These are phyloP conservation scores for Nothocercus julius DNA, from an alignment of 2,113 vertebrate species.

Conservation along the genomic window DNA sequence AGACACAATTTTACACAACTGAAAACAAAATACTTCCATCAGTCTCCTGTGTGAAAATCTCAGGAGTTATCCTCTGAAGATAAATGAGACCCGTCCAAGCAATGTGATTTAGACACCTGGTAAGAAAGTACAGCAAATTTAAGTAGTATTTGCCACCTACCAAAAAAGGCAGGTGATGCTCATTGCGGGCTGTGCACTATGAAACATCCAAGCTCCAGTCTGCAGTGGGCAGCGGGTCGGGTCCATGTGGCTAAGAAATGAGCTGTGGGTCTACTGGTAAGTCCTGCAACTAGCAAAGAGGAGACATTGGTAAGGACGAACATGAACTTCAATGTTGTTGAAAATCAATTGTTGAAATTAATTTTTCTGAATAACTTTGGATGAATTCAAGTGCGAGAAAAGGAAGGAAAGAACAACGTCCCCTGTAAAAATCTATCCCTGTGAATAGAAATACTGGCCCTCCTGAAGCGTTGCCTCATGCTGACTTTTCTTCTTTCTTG, in stretches of 20 bases:
- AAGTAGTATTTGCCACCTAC: fast-evolving
- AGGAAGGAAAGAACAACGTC: neutral
- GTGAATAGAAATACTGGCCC: neutral
- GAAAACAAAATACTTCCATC: neutral
- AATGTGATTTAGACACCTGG: neutral
- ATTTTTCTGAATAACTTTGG: neutral
- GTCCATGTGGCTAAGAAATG: neutral
- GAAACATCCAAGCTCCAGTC: neutral
- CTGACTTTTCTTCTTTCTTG: neutral
- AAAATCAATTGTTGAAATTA: neutral
- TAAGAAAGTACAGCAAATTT: neutral
- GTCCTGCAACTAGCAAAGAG: neutral
- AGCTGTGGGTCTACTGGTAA: neutral
- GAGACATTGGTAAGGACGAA: neutral
- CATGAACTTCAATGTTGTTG: neutral
- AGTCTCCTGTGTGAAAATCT: neutral
- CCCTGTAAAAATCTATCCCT: neutral
- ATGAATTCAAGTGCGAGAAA: neutral
- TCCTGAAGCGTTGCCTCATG: neutral
- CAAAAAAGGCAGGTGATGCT: fast-evolving
- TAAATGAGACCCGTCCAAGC: neutral
- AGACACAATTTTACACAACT: neutral
- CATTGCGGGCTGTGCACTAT: fast-evolving
- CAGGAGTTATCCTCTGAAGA: neutral
- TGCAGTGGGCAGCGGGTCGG: neutral